Conservation (phyloP, 2,888 invertebrate genomes). For the Sceliomorpha sp. region DNA sequence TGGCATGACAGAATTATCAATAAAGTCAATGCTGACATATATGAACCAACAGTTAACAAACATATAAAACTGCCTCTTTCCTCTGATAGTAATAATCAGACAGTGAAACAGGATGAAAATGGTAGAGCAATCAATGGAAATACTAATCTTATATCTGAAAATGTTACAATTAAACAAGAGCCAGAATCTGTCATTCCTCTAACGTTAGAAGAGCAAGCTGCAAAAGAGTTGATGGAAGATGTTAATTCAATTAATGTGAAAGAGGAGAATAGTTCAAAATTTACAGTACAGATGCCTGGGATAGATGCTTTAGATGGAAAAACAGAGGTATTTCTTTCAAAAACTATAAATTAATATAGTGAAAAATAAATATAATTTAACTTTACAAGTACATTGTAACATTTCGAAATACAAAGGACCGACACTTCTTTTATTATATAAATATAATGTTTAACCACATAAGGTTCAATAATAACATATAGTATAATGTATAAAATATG, state of each 20-base stretch:
- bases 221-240: constrained; percentile 86
- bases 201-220: constrained; percentile 87
- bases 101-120: constrained; percentile 59
- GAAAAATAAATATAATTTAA: no score
- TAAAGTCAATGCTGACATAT: constrained; percentile 80
- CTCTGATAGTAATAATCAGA: no score
- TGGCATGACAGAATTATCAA: constrained; percentile 80
- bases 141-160: constrained; percentile 36
- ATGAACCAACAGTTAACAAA: constrained; percentile 64
- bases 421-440: no score
- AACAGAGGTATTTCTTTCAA: constrained; percentile 84
- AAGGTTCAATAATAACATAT: no score
- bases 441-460: no score
- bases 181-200: constrained; percentile 62
- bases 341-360: no score
- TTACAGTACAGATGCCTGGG: constrained; percentile 83
- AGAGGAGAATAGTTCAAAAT: constrained; percentile 73
- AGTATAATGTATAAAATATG: no score
- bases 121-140: constrained; percentile 49
- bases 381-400: no score
- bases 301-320: constrained; percentile 84
- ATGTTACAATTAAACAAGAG: constrained; percentile 63
- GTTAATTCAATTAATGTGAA: constrained; percentile 71
- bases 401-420: no score
- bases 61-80: constrained; percentile 21